Conservation (phyloP, 2,797 vertebrate genomes). For the Ateles fusciceps region DNA sequence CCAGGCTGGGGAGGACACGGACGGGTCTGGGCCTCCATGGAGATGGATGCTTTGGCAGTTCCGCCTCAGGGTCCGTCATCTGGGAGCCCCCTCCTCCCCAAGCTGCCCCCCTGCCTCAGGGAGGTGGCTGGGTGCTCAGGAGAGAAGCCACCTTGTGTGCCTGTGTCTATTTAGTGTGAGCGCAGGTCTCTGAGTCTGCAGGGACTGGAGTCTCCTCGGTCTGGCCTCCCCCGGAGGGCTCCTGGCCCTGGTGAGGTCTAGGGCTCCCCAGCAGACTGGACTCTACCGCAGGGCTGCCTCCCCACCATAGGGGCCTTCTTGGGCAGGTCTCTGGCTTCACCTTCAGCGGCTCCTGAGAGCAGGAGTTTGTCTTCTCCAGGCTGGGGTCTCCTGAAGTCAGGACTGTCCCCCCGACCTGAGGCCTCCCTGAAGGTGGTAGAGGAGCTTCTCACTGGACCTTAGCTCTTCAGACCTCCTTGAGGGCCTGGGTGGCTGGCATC, state of each 20-base stretch:
- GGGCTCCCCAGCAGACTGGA: background rate
- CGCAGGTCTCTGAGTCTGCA: background rate
- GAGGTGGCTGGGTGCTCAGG: fast-evolving
- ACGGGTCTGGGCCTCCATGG: background rate
- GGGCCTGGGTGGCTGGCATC: background rate
- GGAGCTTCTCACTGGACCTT: background rate
- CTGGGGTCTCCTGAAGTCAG: background rate
- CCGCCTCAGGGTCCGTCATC: background rate
- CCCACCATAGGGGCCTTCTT: too few relatives aligned
- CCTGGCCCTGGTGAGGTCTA: background rate
- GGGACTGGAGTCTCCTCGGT: background rate
- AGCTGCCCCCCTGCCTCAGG: background rate
- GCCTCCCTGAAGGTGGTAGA: background rate
- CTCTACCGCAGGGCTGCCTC: background rate
- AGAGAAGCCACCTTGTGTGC: background rate
- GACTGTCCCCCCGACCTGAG: background rate
- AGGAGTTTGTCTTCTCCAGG: background rate
- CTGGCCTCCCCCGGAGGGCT: background rate
- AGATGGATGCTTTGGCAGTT: background rate
- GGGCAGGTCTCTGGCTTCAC: background rate
- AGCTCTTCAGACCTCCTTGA: background rate
- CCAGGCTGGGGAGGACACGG: background rate
- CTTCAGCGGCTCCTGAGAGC: background rate
- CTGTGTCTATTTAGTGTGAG: background rate
- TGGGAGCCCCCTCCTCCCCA: background rate